phyloP scores from a whole-genome alignment of 2,797 vertebrate species.

The Trachurus trachurus region DNA sequence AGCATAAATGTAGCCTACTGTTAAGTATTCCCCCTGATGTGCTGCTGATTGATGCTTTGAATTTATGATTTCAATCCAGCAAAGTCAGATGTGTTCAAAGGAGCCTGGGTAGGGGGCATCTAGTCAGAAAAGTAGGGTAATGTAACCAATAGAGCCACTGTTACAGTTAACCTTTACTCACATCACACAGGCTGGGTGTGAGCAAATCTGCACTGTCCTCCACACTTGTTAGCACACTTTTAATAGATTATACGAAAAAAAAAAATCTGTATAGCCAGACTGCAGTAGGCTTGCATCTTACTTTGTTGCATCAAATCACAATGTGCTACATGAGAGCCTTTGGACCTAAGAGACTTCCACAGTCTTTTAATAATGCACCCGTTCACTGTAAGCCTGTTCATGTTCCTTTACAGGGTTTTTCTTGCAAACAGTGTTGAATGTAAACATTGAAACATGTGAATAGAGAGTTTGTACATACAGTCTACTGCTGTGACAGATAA shows the following conservation, averaged over 20 bases:
- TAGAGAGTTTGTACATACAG: slow-evolving; percentile 77
- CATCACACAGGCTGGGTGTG: slow-evolving; percentile 27
- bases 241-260: slow-evolving; percentile 13
- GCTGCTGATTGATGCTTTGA: slow-evolving; percentile 64
- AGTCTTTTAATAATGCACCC: slow-evolving; percentile 57
- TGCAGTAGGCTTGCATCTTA: slow-evolving; percentile 37
- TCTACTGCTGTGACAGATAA: slow-evolving; percentile 76
- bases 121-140: slow-evolving; percentile 22
- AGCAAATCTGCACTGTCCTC: slow-evolving; percentile 51
- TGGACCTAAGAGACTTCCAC: slow-evolving; percentile 44
- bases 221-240: slow-evolving; percentile 46
- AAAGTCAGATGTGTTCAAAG: slow-evolving; percentile 34
- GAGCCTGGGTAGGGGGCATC: neutral
- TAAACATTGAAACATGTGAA: slow-evolving; percentile 68
- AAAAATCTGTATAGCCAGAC: slow-evolving; percentile 36
- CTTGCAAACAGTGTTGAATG: slow-evolving; percentile 77
- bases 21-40: slow-evolving; percentile 60
- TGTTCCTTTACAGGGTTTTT: slow-evolving; percentile 68
- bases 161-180: slow-evolving; percentile 36
- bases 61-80: slow-evolving; percentile 39
- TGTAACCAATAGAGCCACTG: slow-evolving; percentile 16
- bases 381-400: slow-evolving; percentile 64
- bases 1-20: slow-evolving; percentile 72
- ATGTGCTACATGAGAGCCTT: slow-evolving; percentile 50
- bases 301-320: slow-evolving; percentile 54